Base-by-base conservation (phyloP, 53 echinoderm and acorn worm genomes). In the Stichopus horrens region DNA sequence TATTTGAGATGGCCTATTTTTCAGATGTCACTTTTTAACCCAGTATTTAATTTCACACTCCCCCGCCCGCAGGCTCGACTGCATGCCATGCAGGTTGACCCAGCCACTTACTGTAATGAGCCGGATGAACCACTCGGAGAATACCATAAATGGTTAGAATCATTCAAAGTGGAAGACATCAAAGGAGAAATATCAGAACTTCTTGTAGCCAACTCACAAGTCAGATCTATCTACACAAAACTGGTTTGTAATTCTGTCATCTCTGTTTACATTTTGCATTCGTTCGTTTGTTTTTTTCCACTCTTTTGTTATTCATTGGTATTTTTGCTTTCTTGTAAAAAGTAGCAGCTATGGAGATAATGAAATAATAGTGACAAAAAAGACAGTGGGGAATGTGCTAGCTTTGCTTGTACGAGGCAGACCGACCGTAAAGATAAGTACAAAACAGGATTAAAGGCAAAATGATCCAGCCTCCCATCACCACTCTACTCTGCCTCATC, bases 171-270 rank as follows among this genome's bases (percentile, higher is more conserved):
- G 21, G 98, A 98, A 9, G 66, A 87, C 10, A 88, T 90, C 76
- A 98, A 98, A 89, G 98, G 98, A 7, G 95, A 98, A 52, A 98
- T 98, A 54, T 98, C 98, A 73, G 98, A 98, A 22, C 90, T 98
- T 23, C 88, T 98, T 76, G 96, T 98, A 5, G 95, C 90, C 23
- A 98, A 95, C 89, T 94, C 95, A 13, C 94, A 98, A 81, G 96
- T 98, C 20, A 83, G 98, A 77, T 94, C 98, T 51, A 89, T 98
- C 18, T 98, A 96, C 88, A 98, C 98, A 11, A 98, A 98, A 91
- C 86, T 98, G 93, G 98, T 98, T 87, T 90, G 94, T 71, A 59
- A 4, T 19, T 51, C 21, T 16, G 10, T 63, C 63, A 10, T 71
- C 71, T 59, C 65, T 85, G 23, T 67, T 85, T 23, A 0, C 37